Evolutionary conservation across 2,113 vertebrate genomes (phyloP).

Genomic region (Tetrao urogallus): DNA sequence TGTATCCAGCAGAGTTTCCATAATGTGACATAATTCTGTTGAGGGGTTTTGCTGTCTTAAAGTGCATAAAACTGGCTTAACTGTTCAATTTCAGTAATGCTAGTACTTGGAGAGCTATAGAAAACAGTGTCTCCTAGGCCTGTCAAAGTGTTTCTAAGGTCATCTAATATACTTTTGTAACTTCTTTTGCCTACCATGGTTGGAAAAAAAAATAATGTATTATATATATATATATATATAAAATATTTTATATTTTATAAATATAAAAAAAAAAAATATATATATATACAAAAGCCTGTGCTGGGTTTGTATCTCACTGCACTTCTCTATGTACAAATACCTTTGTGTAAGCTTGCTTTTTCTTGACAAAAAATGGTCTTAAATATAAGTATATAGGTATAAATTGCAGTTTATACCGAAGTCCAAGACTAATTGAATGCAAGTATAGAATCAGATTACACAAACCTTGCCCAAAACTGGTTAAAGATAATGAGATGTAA

Average conservation of each 20-base stretch:
- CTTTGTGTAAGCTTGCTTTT: neutral
- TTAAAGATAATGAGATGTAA: neutral
- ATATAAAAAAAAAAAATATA: too few relatives aligned
- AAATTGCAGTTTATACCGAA: neutral
- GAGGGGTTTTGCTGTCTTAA: neutral
- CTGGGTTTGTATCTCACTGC: neutral
- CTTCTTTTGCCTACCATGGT: neutral
- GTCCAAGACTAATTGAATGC: neutral
- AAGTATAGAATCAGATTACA: neutral
- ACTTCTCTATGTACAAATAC: neutral
- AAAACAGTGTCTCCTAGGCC: neutral
- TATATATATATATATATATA: neutral
- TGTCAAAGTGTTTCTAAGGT: neutral
- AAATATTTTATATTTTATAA: neutral
- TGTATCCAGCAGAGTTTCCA: neutral
- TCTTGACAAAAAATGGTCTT: neutral
- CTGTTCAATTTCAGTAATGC: neutral
- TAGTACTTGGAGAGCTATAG: neutral
- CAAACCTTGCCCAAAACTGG: neutral
- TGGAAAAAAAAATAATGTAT: neutral
- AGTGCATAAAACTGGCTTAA: neutral
- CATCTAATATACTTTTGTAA: neutral
- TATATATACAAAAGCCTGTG: neutral
- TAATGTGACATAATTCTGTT: neutral
- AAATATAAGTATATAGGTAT: neutral